Evolutionary conservation across 2,797 vertebrate species (phyloP).

Genomic region (Podarcis lilfordi): DNA sequence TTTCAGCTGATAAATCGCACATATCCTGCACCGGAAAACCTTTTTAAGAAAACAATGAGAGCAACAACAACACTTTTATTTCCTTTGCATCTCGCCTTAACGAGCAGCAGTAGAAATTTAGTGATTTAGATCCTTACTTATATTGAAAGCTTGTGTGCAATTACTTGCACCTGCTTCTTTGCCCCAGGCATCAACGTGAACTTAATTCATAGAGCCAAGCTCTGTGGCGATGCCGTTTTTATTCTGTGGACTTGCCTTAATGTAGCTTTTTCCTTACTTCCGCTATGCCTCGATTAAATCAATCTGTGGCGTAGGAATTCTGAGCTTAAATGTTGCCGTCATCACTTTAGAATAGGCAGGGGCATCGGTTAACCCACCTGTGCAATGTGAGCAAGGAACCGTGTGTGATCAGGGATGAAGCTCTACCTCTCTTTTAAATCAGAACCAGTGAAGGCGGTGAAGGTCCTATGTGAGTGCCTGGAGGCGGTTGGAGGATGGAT

Average conservation of each 20-base stretch:
- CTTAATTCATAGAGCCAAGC: not conserved
- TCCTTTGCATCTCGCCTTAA: not conserved
- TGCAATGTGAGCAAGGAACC: not conserved
- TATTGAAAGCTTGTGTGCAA: not conserved
- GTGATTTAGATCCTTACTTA: not conserved
- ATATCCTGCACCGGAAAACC: not conserved
- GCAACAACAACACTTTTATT: not conserved
- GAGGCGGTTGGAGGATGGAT: too few species aligned
- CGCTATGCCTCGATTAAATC: not conserved
- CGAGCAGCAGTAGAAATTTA: not conserved
- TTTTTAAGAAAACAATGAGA: not conserved
- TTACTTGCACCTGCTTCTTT: slow-evolving; percentile 3
- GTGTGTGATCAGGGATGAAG: not conserved
- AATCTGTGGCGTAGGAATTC: not conserved
- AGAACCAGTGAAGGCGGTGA: too few species aligned
- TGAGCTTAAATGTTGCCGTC: not conserved
- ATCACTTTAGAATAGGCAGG: not conserved
- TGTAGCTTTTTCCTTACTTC: not conserved
- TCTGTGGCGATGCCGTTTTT: slow-evolving; percentile 1
- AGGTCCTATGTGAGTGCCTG: too few species aligned
- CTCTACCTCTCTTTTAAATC: too few species aligned
- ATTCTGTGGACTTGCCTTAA: slow-evolving; percentile 10
- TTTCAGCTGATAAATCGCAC: not conserved
- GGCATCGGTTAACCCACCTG: not conserved
- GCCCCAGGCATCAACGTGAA: not conserved